Evolutionary conservation across 1,140 invertebrate species (phyloP).

Genomic region (Nasonia longicornis): DNA sequence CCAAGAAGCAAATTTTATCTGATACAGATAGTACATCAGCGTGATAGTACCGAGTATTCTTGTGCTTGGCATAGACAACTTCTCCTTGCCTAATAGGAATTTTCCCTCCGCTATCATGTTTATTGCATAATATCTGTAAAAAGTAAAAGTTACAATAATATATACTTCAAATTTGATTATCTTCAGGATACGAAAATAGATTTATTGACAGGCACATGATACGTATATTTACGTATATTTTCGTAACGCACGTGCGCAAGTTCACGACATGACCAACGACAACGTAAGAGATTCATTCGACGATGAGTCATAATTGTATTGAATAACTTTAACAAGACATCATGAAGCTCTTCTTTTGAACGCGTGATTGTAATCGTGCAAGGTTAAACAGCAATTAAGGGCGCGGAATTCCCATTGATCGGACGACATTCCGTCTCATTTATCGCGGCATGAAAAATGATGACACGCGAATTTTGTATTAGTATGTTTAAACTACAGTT

Average conservation of each 20-base stretch:
- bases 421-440: constrained; percentile 24
- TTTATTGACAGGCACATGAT: neutral
- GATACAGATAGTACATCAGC: constrained; percentile 68
- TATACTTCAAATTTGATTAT: neutral
- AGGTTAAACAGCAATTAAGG: constrained; percentile 40
- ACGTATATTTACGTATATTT: neutral
- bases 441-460: neutral
- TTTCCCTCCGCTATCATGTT: constrained; percentile 62
- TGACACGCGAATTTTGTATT: neutral
- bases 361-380: constrained; percentile 36
- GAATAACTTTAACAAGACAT: constrained; percentile 41
- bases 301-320: constrained; percentile 35
- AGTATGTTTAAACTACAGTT: neutral
- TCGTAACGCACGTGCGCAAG: neutral
- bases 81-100: constrained; percentile 61
- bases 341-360: constrained; percentile 29
- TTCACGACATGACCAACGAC: constrained; percentile 19
- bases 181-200: neutral
- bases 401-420: constrained; percentile 35
- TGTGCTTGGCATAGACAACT: constrained; percentile 75
- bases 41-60: constrained; percentile 75
- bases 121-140: constrained; percentile 69
- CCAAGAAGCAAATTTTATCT: constrained; percentile 68
- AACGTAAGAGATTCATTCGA: constrained; percentile 29
- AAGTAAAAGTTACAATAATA: constrained; percentile 48